phyloP scores from a whole-genome alignment of 1,140 invertebrate species.

The Chironomus striatipennis region DNA sequence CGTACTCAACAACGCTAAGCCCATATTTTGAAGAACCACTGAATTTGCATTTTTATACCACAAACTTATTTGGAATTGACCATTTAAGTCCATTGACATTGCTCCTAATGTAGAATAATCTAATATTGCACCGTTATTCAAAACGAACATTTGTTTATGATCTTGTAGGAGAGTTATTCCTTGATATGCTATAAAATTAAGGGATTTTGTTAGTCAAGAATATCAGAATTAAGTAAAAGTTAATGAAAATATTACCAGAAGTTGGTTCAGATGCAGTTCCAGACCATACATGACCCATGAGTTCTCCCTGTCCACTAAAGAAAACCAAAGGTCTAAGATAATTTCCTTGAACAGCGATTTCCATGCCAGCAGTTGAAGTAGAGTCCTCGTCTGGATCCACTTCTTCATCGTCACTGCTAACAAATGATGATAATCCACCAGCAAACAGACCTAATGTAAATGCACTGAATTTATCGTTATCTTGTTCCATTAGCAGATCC shows the following conservation, averaged over 20 bases:
- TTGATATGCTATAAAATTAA: constrained; percentile 52
- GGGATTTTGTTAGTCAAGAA: no score
- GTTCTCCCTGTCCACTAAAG: constrained; percentile 71
- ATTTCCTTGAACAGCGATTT: constrained; percentile 67
- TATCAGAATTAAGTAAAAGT: no score
- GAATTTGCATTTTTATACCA: constrained; percentile 83
- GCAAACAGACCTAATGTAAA: constrained; percentile 69
- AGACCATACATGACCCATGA: constrained; percentile 86
- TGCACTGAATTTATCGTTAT: constrained; percentile 42
- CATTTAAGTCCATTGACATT: constrained; percentile 73
- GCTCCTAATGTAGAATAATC: constrained; percentile 61
- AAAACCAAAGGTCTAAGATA: constrained; percentile 75
- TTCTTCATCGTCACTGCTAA: constrained; percentile 45
- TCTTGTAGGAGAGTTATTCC: constrained; percentile 65
- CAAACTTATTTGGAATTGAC: constrained; percentile 72
- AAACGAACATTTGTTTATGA: constrained; percentile 55
- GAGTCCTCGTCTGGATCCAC: constrained; percentile 44
- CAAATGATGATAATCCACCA: constrained; percentile 59
- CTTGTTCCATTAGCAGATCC: constrained; percentile 55
- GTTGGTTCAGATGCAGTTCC: constrained; percentile 73
- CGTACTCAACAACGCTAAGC: constrained; percentile 56
- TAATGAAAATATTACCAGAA: constrained; percentile 42
- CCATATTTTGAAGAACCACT: constrained; percentile 64
- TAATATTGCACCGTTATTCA: constrained; percentile 65
- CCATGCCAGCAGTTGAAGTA: constrained; percentile 72